Base-by-base conservation (phyloP, 2,888 invertebrate genomes). In the Spisula subtruncata region DNA sequence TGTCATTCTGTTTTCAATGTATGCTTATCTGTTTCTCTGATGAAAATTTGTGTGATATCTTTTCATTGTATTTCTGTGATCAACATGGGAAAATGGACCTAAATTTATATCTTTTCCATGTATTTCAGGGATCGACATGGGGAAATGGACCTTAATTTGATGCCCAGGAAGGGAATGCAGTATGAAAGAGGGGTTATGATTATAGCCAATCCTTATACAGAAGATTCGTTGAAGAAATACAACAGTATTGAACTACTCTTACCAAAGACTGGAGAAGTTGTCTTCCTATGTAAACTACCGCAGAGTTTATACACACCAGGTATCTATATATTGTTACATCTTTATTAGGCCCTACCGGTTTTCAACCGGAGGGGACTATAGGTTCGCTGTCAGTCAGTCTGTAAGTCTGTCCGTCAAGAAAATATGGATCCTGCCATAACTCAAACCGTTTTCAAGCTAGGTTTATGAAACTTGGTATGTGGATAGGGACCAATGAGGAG, bases 261-360 rank as follows among this genome's bases (percentile, higher is more conserved):
- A 86, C 96, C 96, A 0, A 94, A 93, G 51, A 94, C 95, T 56
- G 96, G 96, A 29, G 95, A 95, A 85, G 95, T 96, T 29, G 94
- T 94, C 18, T 94, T 94, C 79, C 94, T 96, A 35, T 96, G 96
- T 88, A 96, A 96, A 92, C 94, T 96, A 48, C 96, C 96, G 20
- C 95, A 96, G 86, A 96, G 96, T 92, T 93, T 96, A n/a, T 96
- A 96, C 90, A 96, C 96, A 79, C 96, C 96, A 92, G 96, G 96
- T 96, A 41, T 41, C n/a, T n/a, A n/a, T n/a, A n/a, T n/a, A n/a
- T n/a, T n/a, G n/a, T n/a, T n/a, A n/a, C n/a, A n/a, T n/a, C n/a
- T n/a, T n/a, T n/a, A n/a, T n/a, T n/a, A n/a, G n/a, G n/a, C n/a
- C n/a, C n/a, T n/a, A n/a, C n/a, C n/a, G n/a, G n/a, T n/a, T n/a